Conservation (phyloP, 2,113 vertebrate species). For the Callocephalon fimbriatum region DNA sequence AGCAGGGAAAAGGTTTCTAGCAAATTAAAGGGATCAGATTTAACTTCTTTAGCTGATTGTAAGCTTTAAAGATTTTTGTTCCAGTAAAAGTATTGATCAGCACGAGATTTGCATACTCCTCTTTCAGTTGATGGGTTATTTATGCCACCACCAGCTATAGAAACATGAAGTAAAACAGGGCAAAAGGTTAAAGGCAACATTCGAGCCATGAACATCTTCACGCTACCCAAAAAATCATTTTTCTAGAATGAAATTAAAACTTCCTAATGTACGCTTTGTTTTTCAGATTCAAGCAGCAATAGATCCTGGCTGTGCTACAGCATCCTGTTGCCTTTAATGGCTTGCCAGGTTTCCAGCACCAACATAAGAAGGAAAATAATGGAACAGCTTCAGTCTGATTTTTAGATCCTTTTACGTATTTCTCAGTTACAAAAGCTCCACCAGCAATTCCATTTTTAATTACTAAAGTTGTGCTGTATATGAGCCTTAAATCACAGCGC, state of each 20-base stretch:
- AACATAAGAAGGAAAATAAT: background rate
- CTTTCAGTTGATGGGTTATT: background rate
- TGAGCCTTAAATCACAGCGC: background rate
- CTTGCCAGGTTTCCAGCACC: conserved; percentile 9
- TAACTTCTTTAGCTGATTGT: conserved; percentile 51
- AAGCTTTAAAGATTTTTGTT: conserved; percentile 45
- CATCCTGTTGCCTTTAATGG: background rate
- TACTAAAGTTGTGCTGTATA: background rate
- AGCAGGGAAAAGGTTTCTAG: background rate
- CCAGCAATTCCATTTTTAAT: background rate
- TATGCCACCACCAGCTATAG: background rate
- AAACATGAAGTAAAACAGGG: background rate
- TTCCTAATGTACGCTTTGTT: background rate
- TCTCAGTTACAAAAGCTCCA: background rate
- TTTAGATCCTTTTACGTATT: background rate
- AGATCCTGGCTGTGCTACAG: background rate
- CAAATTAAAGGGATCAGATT: conserved; percentile 51
- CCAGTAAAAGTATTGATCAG: conserved; percentile 62
- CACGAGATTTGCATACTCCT: conserved; percentile 7
- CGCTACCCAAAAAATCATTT: background rate
- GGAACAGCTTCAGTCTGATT: background rate
- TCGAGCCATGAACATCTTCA: background rate
- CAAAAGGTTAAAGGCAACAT: background rate
- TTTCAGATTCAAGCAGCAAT: background rate
- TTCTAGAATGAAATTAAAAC: background rate